Conservation (phyloP, 2,113 vertebrate genomes). For the Gopherus evgoodei region DNA sequence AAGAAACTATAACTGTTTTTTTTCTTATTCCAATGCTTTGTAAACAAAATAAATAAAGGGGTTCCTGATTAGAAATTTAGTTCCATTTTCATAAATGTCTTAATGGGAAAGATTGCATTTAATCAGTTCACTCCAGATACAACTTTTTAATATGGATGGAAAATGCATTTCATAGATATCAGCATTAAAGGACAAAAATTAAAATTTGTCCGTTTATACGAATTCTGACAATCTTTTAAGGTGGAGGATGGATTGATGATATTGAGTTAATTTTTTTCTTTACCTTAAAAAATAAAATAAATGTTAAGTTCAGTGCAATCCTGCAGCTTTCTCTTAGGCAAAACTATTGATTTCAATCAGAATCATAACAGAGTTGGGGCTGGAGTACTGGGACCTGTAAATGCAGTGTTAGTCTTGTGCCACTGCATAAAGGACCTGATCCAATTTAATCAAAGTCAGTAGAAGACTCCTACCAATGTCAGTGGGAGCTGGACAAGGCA, state of each 20-base stretch:
- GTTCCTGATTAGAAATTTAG: neutral
- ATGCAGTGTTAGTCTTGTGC: neutral
- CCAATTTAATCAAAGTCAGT: neutral
- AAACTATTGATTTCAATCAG: neutral
- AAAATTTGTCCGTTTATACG: neutral
- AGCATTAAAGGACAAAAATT: neutral
- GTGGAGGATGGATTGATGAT: neutral
- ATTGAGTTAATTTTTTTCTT: neutral
- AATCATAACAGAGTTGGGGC: neutral
- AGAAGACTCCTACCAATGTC: neutral
- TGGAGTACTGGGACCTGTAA: neutral
- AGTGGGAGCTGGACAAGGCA: neutral
- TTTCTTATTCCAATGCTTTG: accelerated
- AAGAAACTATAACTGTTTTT: neutral
- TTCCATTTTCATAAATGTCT: neutral
- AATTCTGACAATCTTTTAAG: neutral
- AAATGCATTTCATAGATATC: neutral
- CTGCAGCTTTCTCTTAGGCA: neutral
- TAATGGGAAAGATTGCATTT: neutral
- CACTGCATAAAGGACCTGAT: neutral
- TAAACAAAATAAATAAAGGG: neutral
- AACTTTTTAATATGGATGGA: neutral
- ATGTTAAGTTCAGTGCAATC: neutral
- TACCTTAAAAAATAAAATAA: neutral
- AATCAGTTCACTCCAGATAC: neutral